These are phyloP conservation scores for Dasysyrphus tricinctus DNA, from an alignment of 2,888 invertebrate genomes.

Conservation along the genomic window DNA sequence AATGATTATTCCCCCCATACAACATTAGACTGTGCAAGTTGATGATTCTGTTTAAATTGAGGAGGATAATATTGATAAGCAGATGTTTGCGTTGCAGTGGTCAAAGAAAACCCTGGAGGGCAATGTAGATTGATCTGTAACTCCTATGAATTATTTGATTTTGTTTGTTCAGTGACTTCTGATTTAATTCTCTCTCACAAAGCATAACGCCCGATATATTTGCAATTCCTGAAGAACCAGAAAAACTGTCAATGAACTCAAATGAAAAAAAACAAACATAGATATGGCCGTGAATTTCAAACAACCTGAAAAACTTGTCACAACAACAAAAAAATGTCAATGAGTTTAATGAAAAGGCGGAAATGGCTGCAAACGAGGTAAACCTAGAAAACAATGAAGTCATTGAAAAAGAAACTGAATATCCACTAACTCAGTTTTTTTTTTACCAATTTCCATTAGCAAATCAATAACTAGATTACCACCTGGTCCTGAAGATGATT, in stretches of 20 bases:
- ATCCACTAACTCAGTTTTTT: slow-evolving; percentile 31
- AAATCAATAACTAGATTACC: not conserved
- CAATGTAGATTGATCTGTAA: slow-evolving; percentile 12
- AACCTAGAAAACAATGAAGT: no score
- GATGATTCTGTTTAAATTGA: slow-evolving; percentile 12
- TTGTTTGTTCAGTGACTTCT: slow-evolving; percentile 9
- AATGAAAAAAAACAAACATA: no score
- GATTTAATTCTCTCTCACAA: slow-evolving; percentile 20
- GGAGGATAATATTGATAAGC: slow-evolving; percentile 19
- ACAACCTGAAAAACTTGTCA: no score
- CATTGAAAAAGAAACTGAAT: no score
- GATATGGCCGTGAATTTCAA: no score
- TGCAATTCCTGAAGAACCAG: no score
- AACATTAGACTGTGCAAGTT: slow-evolving; percentile 28
- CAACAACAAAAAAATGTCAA: no score
- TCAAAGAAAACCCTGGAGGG: slow-evolving; percentile 16
- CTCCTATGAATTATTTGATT: slow-evolving; percentile 23
- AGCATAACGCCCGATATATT: slow-evolving; percentile 42
- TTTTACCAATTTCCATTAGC: not conserved
- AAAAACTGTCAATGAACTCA: no score
- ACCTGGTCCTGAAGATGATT: not conserved
- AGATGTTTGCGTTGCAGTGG: slow-evolving; percentile 52
- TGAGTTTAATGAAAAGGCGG: no score
- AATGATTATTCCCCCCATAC: slow-evolving; percentile 42
- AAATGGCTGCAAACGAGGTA: no score